Conservation (phyloP, 2,113 vertebrate genomes). For the Nesoenas mayeri region DNA sequence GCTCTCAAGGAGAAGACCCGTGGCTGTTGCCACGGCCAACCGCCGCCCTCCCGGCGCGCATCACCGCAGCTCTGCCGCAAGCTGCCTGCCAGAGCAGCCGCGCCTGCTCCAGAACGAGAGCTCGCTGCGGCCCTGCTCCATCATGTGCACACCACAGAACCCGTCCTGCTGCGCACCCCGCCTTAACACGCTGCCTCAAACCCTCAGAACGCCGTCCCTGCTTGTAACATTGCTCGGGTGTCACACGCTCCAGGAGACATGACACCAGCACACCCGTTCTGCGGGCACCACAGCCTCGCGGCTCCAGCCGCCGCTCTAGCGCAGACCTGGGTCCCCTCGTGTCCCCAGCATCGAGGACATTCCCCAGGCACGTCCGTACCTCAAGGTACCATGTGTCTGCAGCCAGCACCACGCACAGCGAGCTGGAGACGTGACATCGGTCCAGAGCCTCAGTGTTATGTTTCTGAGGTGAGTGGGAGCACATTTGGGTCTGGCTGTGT, state of each 20-base stretch:
- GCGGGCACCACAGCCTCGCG: background rate
- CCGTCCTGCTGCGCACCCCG: background rate
- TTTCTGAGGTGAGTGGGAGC: background rate
- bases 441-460: accelerated
- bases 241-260: background rate
- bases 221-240: background rate
- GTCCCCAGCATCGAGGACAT: no score
- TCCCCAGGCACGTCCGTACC: no score
- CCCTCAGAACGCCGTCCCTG: background rate
- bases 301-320: background rate
- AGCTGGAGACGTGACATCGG: background rate
- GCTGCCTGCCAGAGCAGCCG: background rate
- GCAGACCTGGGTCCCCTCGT: background rate
- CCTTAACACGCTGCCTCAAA: background rate
- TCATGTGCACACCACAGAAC: background rate
- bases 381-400: background rate
- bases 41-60: accelerated
- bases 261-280: background rate
- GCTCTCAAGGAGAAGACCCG: background rate
- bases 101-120: background rate
- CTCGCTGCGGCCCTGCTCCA: accelerated
- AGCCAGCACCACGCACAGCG: background rate
- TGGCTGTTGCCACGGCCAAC: background rate
- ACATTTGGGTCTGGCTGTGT: background rate
- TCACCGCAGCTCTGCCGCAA: background rate